Conservation (phyloP, 2,797 vertebrate species). For the Sebastes vulpes region DNA sequence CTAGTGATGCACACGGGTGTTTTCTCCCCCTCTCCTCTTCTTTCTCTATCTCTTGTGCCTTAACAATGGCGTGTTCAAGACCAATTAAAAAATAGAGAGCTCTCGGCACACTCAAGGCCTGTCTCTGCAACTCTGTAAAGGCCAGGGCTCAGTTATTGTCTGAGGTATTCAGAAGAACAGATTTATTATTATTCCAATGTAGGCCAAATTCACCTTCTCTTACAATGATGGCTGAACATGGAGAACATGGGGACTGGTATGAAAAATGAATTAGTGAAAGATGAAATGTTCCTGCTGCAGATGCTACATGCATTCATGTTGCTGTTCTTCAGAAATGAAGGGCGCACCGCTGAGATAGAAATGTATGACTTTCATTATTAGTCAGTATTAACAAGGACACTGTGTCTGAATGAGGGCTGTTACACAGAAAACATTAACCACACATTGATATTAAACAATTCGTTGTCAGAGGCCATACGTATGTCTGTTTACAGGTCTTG, state of each 20-base stretch:
- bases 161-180: constrained; percentile 75
- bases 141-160: constrained; percentile 74
- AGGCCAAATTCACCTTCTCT: constrained; percentile 83
- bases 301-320: constrained; percentile 43
- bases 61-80: constrained; percentile 74
- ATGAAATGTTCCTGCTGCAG: constrained; percentile 42
- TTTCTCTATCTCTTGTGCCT: constrained; percentile 52
- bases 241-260: constrained; percentile 55
- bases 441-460: neutral
- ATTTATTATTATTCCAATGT: constrained; percentile 86
- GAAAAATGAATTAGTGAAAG: constrained; percentile 75
- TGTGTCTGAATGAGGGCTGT: neutral
- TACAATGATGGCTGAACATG: constrained; percentile 75
- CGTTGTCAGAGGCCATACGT: neutral
- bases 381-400: constrained; percentile 14
- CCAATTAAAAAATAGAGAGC: constrained; percentile 85
- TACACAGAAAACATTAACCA: neutral
- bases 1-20: constrained; percentile 64
- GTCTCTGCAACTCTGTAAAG: constrained; percentile 76
- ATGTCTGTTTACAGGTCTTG: neutral
- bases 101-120: constrained; percentile 70
- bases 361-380: constrained; percentile 27
- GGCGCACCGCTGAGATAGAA: neutral
- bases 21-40: constrained; percentile 43
- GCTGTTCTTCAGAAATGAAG: constrained; percentile 38